Percentiles rank a stretch among this genome's conserved stretches.
phyloP scores from a whole-genome alignment of 2,113 vertebrate species.

The Condylura cristata region DNA sequence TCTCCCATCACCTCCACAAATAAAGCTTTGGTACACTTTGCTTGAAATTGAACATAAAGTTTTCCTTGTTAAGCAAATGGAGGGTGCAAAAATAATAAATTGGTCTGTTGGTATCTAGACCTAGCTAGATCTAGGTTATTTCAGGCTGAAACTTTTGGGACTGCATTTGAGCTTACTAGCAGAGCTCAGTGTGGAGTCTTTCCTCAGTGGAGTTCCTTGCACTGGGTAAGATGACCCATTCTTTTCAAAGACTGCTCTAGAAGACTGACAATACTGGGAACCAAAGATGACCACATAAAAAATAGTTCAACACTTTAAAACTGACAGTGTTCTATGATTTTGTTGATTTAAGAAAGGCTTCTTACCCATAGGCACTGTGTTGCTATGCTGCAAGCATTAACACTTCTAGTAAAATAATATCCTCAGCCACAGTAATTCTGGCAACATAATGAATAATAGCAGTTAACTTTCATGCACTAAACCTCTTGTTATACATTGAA shows the following conservation, averaged over 20 bases:
- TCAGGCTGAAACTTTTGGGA: conserved; percentile 56
- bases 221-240: not conserved
- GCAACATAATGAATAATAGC: not conserved
- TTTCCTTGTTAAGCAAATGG: conserved; percentile 14
- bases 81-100: not conserved
- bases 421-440: not conserved
- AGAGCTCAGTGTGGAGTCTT: not conserved
- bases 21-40: conserved; percentile 65
- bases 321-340: not conserved
- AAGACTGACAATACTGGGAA: not conserved
- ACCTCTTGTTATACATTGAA: not conserved
- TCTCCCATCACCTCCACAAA: not conserved
- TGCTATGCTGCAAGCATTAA: not conserved
- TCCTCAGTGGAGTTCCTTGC: not conserved
- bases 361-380: not conserved
- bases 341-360: not conserved
- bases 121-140: conserved; percentile 49
- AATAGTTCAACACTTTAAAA: not conserved
- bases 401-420: not conserved
- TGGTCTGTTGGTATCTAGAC: conserved; percentile 40
- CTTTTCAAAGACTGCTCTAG: not conserved
- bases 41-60: not conserved
- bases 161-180: not conserved
- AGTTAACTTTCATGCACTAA: not conserved
- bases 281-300: not conserved